These are phyloP conservation scores for Halichoerus grypus DNA, from an alignment of 2,113 vertebrate species.

Conservation along the genomic window DNA sequence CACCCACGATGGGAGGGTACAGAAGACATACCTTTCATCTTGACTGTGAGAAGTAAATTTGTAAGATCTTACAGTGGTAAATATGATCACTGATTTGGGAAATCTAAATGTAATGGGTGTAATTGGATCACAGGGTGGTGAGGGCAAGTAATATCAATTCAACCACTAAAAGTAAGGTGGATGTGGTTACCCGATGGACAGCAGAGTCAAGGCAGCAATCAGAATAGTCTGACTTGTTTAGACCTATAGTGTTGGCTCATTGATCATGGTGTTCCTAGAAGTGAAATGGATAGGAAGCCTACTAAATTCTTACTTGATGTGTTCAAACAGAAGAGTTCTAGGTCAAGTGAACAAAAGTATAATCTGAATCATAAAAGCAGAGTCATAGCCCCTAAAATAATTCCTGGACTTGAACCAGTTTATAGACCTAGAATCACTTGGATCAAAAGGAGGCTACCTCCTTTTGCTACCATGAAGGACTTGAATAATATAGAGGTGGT, in stretches of 20 bases:
- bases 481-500: not conserved
- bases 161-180: not conserved
- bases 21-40: not conserved
- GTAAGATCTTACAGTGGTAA: not conserved
- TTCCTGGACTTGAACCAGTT: not conserved
- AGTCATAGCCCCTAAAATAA: not conserved
- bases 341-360: not conserved
- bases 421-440: not conserved
- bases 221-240: not conserved
- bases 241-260: not conserved
- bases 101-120: not conserved
- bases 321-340: not conserved
- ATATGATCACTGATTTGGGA: not conserved
- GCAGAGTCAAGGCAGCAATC: not conserved
- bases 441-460: not conserved
- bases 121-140: not conserved
- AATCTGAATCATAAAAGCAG: not conserved
- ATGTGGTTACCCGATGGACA: not conserved
- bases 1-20: not conserved
- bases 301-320: not conserved
- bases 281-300: not conserved
- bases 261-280: not conserved
- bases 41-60: not conserved
- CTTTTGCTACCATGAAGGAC: not conserved
- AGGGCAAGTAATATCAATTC: not conserved